These are phyloP conservation scores for Scalopus aquaticus DNA, from an alignment of 2,113 vertebrate species.

Conservation along the genomic window DNA sequence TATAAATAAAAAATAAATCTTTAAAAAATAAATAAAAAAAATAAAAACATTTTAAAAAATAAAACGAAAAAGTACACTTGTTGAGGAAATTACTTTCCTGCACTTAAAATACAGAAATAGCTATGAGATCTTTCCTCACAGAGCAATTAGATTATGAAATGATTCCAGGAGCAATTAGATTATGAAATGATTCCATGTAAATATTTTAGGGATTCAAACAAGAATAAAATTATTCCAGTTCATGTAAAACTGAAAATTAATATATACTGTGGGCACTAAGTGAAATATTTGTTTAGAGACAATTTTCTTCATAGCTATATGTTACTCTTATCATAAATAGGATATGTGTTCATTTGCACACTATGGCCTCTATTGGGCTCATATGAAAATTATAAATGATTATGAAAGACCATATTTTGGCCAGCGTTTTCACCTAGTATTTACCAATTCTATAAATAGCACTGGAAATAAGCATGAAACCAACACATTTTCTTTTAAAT, in stretches of 20 bases:
- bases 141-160: constrained; percentile 10
- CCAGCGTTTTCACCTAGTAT: background rate
- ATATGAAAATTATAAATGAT: background rate
- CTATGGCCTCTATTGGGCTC: background rate
- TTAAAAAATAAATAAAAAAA: too few species aligned
- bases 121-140: background rate
- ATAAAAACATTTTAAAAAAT: too few species aligned
- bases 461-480: background rate
- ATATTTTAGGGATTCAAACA: background rate
- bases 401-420: background rate
- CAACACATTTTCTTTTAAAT: background rate
- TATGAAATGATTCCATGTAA: background rate
- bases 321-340: background rate
- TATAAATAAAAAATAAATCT: too few species aligned
- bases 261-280: background rate
- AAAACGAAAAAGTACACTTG: background rate
- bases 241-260: constrained; percentile 31
- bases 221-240: constrained; percentile 4
- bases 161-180: constrained; percentile 2
- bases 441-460: background rate
- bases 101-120: background rate
- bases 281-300: background rate
- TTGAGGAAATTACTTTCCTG: background rate
- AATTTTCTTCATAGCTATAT: background rate
- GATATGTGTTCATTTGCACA: background rate